Percentiles rank a stretch among this genome's conserved stretches.
phyloP scores from a whole-genome alignment of 2,113 vertebrate species.

The Forbesichthys papilliferus region DNA sequence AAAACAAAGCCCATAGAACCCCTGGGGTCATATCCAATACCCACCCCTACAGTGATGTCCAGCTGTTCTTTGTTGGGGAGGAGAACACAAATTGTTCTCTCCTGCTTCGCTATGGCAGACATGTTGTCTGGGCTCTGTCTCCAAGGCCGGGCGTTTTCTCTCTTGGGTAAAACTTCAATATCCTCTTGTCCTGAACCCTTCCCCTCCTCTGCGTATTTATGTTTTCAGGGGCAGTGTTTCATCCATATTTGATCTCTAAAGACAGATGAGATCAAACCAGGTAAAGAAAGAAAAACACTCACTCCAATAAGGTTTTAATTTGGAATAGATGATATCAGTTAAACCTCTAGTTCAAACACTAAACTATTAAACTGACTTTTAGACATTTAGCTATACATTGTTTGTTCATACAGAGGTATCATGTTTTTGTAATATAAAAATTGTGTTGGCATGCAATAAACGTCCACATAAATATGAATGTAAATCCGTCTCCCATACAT shows the following conservation, averaged over 20 bases:
- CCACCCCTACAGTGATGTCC: slow-evolving; percentile 80
- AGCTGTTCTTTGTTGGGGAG: slow-evolving; percentile 85
- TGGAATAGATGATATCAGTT: slow-evolving; percentile 6
- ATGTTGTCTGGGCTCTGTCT: slow-evolving; percentile 49
- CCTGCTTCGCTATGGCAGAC: slow-evolving; percentile 72
- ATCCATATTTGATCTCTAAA: slow-evolving; percentile 54
- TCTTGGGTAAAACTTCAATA: background rate
- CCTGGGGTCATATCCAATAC: slow-evolving; percentile 35
- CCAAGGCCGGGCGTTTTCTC: background rate
- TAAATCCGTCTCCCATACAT: slow-evolving; percentile 9
- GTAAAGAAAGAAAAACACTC: slow-evolving; percentile 1
- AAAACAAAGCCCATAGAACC: background rate
- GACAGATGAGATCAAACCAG: slow-evolving; percentile 6
- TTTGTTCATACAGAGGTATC: too few species aligned
- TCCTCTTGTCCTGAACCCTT: slow-evolving; percentile 8
- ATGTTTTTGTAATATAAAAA: too few species aligned
- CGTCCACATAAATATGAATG: background rate
- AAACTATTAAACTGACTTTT: background rate
- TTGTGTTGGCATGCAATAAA: too few species aligned
- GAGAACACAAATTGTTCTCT: slow-evolving; percentile 81
- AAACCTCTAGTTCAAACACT: background rate
- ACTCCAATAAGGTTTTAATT: slow-evolving; percentile 11
- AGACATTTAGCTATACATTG: background rate
- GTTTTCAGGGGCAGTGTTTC: slow-evolving; percentile 26
- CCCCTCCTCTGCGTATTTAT: slow-evolving; percentile 15